Percentiles rank a stretch among this genome's conserved stretches.
phyloP scores from a whole-genome alignment of 2,113 vertebrate genomes.

The Cheilinus undulatus region DNA sequence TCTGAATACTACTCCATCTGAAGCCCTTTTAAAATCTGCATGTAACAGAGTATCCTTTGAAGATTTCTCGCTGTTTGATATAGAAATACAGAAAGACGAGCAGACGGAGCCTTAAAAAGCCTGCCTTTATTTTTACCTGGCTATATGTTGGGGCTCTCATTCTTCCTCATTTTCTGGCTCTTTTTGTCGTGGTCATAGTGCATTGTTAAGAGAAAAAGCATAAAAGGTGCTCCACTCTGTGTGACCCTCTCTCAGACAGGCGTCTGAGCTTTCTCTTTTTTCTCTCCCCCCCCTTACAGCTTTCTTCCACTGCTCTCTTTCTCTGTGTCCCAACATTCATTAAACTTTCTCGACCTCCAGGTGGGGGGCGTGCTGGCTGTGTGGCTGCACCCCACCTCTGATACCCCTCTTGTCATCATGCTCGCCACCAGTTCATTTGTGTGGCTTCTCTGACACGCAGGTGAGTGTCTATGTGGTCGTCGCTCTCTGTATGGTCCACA shows the following conservation, averaged over 20 bases:
- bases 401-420: slow-evolving; percentile 67
- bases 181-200: slow-evolving; percentile 31
- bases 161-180: slow-evolving; percentile 14
- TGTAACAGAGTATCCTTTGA: slow-evolving; percentile 53
- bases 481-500: slow-evolving; percentile 68
- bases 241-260: slow-evolving; percentile 46
- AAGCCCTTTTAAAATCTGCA: slow-evolving; percentile 39
- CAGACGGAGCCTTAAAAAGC: slow-evolving; percentile 15
- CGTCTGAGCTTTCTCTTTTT: slow-evolving; percentile 20
- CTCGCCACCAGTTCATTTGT: slow-evolving; percentile 62
- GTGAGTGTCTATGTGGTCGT: slow-evolving; percentile 64
- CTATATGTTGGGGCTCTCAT: slow-evolving; percentile 21
- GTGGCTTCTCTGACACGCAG: slow-evolving; percentile 57
- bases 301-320: background rate
- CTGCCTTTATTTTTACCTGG: slow-evolving; percentile 34
- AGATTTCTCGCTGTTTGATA: slow-evolving; percentile 41
- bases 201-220: slow-evolving; percentile 49
- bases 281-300: slow-evolving; percentile 17
- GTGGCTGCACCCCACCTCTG: slow-evolving; percentile 46
- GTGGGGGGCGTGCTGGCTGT: slow-evolving; percentile 37
- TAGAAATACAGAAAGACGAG: slow-evolving; percentile 45
- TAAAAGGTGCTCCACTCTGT: slow-evolving; percentile 38
- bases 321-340: slow-evolving; percentile 63
- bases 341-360: slow-evolving; percentile 63
- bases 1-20: slow-evolving; percentile 46